Base-by-base conservation (phyloP, 30 jellyfish, hydroid and myxozoan species). In the Aurelia aurita complex sp. Pacific region DNA sequence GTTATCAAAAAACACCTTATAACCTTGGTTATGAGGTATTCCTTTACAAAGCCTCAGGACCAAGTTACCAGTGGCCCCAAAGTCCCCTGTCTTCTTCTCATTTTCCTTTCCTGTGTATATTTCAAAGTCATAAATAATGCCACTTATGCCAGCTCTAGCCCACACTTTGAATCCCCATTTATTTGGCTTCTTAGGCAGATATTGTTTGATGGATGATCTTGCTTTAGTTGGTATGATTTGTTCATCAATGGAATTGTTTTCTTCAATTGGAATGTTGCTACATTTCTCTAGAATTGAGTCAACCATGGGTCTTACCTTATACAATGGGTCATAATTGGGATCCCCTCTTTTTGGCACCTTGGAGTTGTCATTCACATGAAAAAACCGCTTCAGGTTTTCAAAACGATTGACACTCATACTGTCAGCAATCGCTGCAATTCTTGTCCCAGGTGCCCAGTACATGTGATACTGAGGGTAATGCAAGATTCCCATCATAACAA, bases 141-240 rank as follows among this genome's bases (percentile, higher is more conserved):
- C 46, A 38, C 46, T 38, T 38, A 38, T 38, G 46, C 46, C 91
- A 43, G 74, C 83, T 11, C 76, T 10, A 29, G 23, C 40, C 91
- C 91, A 81, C 16, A 81, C 82, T 69, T 67, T 81, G 35, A 81
- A 43, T 33, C 85, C 91, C 54, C 52, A 69, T 67, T 69, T 81
- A 40, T 71, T 81, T 66, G 82, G 91, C 54, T 69, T 81, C 46
- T 55, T 23, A 17, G 91, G 91, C 65, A 65, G 43, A 40, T 81
- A 81, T 52, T 81, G 91, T 74, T 68, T 67, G 85, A 81, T 38
- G 63, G 46, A 46, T 10, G 69, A 17, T 23, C 91, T 23, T 17
- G 76, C 85, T 81, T 68, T 67, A 66, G 13, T 66, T 15, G 79
- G 85, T 66, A 81, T 57, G 85, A 81, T 81, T 55, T 63, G 57